phyloP scores from a whole-genome alignment of 1,140 invertebrate species.

The Nixonia krombeini region DNA sequence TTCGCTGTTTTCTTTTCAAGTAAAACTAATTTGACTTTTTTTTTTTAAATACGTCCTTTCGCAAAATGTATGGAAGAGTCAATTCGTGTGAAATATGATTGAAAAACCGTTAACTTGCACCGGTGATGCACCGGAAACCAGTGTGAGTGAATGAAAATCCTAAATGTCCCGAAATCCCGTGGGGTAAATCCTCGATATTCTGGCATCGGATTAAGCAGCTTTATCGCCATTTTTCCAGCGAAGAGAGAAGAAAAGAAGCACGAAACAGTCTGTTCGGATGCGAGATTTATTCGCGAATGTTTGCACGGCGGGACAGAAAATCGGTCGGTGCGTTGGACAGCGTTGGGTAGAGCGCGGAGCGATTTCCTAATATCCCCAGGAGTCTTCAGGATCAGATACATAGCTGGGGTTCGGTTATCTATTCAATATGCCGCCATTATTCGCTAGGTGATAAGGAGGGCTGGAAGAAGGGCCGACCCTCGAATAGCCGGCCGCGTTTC shows the following conservation, averaged over 20 bases:
- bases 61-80: too few relatives aligned
- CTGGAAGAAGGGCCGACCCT: slow-evolving; percentile 46
- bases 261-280: slow-evolving; percentile 19
- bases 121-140: too few relatives aligned
- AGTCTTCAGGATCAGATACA: slow-evolving; percentile 55
- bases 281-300: slow-evolving; percentile 47
- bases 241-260: slow-evolving; percentile 18
- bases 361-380: slow-evolving; percentile 56
- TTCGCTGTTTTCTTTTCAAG: too few relatives aligned
- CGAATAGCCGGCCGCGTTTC: slow-evolving; percentile 38
- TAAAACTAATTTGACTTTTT: too few relatives aligned
- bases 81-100: too few relatives aligned
- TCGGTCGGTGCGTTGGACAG: slow-evolving; percentile 33
- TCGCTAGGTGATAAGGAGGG: slow-evolving; percentile 51
- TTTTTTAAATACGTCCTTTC: too few relatives aligned
- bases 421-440: slow-evolving; percentile 62
- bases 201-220: too few relatives aligned
- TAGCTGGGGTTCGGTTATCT: slow-evolving; percentile 54
- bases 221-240: slow-evolving; percentile 5
- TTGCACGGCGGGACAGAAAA: slow-evolving; percentile 40
- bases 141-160: too few relatives aligned
- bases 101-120: too few relatives aligned
- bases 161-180: too few relatives aligned
- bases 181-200: too few relatives aligned
- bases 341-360: slow-evolving; percentile 27